Base-by-base conservation (phyloP, 1,140 invertebrate species). In the Hesperophylax magnus region DNA sequence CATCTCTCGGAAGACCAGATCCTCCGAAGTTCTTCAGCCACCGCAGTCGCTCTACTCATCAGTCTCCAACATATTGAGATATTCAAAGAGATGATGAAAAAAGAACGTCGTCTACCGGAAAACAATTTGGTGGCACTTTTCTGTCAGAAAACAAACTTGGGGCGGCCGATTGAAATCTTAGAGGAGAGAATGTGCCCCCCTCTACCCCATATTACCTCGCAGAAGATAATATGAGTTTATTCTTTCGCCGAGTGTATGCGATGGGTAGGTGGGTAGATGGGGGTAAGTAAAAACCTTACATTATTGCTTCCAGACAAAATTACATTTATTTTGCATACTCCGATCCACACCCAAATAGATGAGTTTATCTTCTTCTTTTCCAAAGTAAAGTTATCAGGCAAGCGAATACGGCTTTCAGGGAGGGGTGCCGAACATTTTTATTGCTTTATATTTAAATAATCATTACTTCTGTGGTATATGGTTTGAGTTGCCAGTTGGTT, bases 301-400 rank as follows among this genome's bases (percentile, higher is more conserved):
- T 84, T 84, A 84, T 81, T 84, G 82, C 82, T 81, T 81, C 82
- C 80, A 84, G 82, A 84, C 82, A 81, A 84, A 84, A 84, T 84
- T 84, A 84, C 82, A 81, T 84, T 84, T 84, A 84, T 84, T 84
- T 84, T 84, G 79, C 82, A 84, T 84, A 84, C 77, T 81, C 65
- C 82, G 71, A 80, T 83, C 82, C 82, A 77, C 82, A 81, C 82
- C 82, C 82, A 81, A 83, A 83, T 80, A 83, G 79, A 83, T 72
- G 82, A 83, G 79, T 83, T 77, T 83, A 76, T 83, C 82, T 80
- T 77, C 77, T 79, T 82, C 82, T 81, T 82, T 81, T 78, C 74
- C 61, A 80, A 83, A 83, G 82, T 83, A 83, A 83, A 83, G 79
- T 83, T 83, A 83, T 83, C 82, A 83, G 56, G 61, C 56, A 27